phyloP scores from a whole-genome alignment of 2,113 vertebrate species.

The Eptesicus fuscus region DNA sequence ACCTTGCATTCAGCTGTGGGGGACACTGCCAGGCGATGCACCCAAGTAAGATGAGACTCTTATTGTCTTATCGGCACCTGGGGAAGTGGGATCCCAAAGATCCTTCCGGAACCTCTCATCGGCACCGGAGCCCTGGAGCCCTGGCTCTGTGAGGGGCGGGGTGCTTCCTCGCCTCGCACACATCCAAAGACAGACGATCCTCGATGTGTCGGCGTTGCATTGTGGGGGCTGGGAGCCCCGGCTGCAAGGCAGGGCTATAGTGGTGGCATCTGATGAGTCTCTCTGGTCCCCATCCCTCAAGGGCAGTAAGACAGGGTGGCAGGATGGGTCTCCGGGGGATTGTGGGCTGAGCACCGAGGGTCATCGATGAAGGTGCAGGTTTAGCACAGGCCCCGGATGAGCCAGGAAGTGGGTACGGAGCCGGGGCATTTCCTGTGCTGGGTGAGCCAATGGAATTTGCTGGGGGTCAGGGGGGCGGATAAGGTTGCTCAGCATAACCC shows the following conservation, averaged over 20 bases:
- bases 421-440: not conserved
- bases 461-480: rapidly evolving
- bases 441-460: not conserved
- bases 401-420: rapidly evolving
- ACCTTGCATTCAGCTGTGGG: not conserved
- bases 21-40: not conserved
- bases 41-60: rapidly evolving
- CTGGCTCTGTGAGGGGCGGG: not conserved
- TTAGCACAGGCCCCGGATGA: not conserved
- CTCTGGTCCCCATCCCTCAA: not conserved
- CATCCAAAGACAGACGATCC: not conserved
- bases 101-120: not conserved
- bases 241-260: not conserved
- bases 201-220: rapidly evolving
- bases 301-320: not conserved
- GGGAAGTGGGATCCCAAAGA: not conserved
- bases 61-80: not conserved
- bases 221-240: rapidly evolving
- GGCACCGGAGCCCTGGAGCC: not conserved
- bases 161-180: not conserved
- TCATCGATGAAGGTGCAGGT: not conserved
- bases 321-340: not conserved
- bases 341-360: not conserved
- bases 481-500: not conserved
- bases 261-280: not conserved